Evolutionary conservation across 2,797 vertebrate species (phyloP), one percentile per base, ranked within the genome.

Genomic region (Miichthys miiuy): DNA sequence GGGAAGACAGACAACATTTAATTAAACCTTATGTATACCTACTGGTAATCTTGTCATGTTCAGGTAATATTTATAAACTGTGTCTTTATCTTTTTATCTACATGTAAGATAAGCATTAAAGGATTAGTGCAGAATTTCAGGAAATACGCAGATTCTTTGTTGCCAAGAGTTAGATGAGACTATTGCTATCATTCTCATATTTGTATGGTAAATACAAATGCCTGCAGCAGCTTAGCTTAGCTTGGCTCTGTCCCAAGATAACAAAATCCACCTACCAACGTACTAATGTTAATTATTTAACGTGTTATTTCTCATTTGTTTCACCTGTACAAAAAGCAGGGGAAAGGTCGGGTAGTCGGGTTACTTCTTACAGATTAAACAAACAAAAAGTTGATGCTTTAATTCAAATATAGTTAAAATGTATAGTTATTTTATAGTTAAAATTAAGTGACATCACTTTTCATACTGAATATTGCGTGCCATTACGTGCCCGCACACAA

Each of bases 391-490:
- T 1, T 5, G 6, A 44, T 5, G 16, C 23, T 54, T 23, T 68
- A 2, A 21, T 51, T 38, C 3, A 38, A 64, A 48, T 21, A 18
- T 4, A 1, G 17, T 51, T 66, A 9, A 38, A 38, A 38, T 2
- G 8, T 38, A 2, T 9, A 34, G 8, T 38, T 38, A 1, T 38
- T 38, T 2, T 38, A 38, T 9, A 38, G 34, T 9, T 38, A 9
- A 38, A 38, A 38, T 38, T 2, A 38, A 38, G 34, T 38, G 34
- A 64, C 66, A 79, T 55, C 21, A 67, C 57, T 60, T 61, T 60
- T 14, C n/a, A 48, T 68, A 47, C n/a, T 56, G 25, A 50, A 30
- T 38, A 38, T 68, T 83, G 86, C 80, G 50, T 90, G 84, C 72
- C 68, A 57, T 57, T 48, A 41, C 42, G 17, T 50, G 78, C 72